Evolutionary conservation across 2,888 invertebrate species (phyloP), one percentile per base, ranked within the genome.

Genomic region (Neoascia interrupta): DNA sequence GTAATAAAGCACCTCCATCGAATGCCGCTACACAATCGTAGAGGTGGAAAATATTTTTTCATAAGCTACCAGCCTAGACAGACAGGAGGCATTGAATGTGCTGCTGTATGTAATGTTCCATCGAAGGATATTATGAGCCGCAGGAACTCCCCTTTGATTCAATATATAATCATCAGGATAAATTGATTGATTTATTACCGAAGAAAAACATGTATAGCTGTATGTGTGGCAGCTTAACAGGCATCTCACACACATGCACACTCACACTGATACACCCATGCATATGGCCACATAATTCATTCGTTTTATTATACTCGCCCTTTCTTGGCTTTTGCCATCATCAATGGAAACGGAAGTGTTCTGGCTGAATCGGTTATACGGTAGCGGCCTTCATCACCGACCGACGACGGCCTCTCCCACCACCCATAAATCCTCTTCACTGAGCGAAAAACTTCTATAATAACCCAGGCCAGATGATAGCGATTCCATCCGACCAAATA

Each of bases 121-220:
- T 3, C 6, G 43, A 36, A 45, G 34, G 23, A 43, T 23, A 43
- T 15, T 31, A 23, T 21, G 43, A 37, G 34, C 11, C 41, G 34
- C 6, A 31, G 11, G 21, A 37, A 37, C 61, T 47, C 23, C 60
- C 53, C 61, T 45, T 21, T 37, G 39, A 47, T 37, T 70, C 61
- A 54, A 70, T 61, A 70, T 47, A 70, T 70, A 53, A 70, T 70
- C 53, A 70, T 70, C 61, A 39, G 61, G 21, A 70, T 61, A 70
- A 70, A 70, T 70, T 70, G 53, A 61, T 70, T 70, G 70, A 70
- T 61, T 70, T 70, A 70, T 70, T 54, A 37, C 70, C 37, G 53
- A 45, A 36, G 37, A 45, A 54, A 47, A 56, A 26, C 31, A 21
- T 21, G n/a, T 6, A 8, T n/a, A 31, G 8, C 8, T 6, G 31